Percentiles rank a stretch among this genome's conserved stretches.
Evolutionary conservation across 1,140 invertebrate species (phyloP).

Genomic region (Chironomus tepperi): DNA sequence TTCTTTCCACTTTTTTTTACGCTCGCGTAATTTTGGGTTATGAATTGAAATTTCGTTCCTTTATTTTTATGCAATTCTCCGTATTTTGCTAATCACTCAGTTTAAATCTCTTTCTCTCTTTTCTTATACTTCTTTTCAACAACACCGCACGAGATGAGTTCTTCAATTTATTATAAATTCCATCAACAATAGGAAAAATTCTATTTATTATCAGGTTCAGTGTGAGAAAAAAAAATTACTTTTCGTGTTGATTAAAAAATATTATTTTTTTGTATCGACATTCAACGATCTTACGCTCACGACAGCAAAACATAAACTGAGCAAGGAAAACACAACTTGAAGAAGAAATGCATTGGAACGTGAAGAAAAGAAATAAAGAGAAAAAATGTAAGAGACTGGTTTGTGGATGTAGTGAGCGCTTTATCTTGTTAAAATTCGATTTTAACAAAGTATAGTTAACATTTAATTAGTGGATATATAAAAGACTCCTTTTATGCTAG

Average conservation of each 20-base stretch:
- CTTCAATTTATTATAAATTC: no score
- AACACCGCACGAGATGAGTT: no score
- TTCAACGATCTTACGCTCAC: not conserved
- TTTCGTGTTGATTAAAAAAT: not conserved
- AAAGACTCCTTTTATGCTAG: no score
- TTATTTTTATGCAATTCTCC: not conserved
- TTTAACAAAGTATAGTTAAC: no score
- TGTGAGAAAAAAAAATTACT: no score
- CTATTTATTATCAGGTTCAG: no score
- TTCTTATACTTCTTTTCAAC: not conserved
- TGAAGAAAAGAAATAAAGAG: not conserved
- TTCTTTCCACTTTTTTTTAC: not conserved
- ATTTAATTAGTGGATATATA: no score
- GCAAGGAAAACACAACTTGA: not conserved
- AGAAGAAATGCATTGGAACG: slow-evolving; percentile 22
- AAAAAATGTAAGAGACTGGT: not conserved
- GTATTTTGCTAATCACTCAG: not conserved
- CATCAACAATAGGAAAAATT: no score
- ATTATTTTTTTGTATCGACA: not conserved
- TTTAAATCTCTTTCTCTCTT: no score
- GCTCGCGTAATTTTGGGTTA: not conserved
- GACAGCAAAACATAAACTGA: slow-evolving; percentile 10
- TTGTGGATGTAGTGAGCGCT: no score
- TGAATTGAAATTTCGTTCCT: not conserved
- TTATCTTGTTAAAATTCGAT: no score